A percentile compares a stretch with the other conserved stretches of the same genome.
phyloP scores from a whole-genome alignment of 2,113 vertebrate species.

The Gambusia holbrooki region DNA sequence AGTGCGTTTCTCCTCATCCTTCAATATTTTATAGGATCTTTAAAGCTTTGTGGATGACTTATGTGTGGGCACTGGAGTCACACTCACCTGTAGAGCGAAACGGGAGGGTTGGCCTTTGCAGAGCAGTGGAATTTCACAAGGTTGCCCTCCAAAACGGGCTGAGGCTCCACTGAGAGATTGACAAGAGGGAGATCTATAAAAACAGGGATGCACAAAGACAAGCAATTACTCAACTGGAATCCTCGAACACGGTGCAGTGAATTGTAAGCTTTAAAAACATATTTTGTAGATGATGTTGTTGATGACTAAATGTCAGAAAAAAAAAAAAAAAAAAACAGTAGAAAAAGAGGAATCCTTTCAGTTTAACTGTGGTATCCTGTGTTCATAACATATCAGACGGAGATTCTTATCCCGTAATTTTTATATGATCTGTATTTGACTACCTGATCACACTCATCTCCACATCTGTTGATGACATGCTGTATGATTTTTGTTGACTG shows the following conservation, averaged over 20 bases:
- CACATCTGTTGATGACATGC: neutral
- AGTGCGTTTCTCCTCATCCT: neutral
- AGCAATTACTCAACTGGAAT: constrained; percentile 43
- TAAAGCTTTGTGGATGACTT: constrained; percentile 5
- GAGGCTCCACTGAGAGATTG: constrained; percentile 94
- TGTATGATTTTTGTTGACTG: neutral
- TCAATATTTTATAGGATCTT: neutral
- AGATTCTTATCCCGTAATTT: neutral
- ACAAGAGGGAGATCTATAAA: constrained; percentile 92
- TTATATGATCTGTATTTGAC: neutral
- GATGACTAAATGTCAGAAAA: constrained; percentile 9
- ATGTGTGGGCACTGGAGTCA: neutral
- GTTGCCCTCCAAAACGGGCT: constrained; percentile 94
- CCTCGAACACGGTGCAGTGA: constrained; percentile 32
- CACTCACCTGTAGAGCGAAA: constrained; percentile 94
- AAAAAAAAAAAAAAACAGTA: neutral
- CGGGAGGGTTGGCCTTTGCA: constrained; percentile 95
- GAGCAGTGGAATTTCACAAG: constrained; percentile 95
- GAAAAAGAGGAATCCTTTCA: neutral
- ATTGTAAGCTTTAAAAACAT: constrained; percentile 27
- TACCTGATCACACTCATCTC: neutral
- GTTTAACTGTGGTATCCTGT: neutral
- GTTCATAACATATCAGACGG: neutral
- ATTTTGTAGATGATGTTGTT: constrained; percentile 28
- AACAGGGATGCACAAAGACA: constrained; percentile 46